Evolutionary conservation across 2,113 vertebrate genomes (phyloP).

Genomic region (Psophia crepitans): DNA sequence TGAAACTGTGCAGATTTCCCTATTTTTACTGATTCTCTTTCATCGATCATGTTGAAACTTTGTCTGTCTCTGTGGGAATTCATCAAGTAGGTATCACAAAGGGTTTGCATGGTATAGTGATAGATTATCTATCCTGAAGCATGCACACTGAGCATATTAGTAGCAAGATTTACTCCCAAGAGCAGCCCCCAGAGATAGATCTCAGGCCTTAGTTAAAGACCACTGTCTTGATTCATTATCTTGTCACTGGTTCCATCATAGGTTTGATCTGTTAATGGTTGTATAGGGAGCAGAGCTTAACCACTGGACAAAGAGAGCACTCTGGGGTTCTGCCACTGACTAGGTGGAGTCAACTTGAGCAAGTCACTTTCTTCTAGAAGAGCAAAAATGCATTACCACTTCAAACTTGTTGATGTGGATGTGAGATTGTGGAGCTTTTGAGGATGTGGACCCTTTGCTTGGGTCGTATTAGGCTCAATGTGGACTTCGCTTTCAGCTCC

Average conservation of each 20-base stretch:
- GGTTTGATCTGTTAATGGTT: background rate
- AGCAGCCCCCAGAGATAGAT: background rate
- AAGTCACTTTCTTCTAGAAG: background rate
- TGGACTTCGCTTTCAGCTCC: background rate
- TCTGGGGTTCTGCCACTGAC: background rate
- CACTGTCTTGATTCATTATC: background rate
- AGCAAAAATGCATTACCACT: background rate
- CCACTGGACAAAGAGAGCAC: accelerated
- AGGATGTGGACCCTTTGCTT: background rate
- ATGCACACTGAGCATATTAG: background rate
- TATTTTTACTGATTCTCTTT: background rate
- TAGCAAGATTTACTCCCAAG: background rate
- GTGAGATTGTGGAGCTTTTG: accelerated
- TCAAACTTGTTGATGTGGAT: background rate
- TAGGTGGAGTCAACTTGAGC: background rate
- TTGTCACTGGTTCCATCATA: background rate
- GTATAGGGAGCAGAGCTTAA: background rate
- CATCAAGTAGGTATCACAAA: background rate
- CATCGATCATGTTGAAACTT: background rate
- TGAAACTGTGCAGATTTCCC: background rate
- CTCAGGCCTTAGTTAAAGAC: background rate
- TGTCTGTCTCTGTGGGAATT: background rate
- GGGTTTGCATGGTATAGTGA: background rate
- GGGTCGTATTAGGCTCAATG: accelerated
- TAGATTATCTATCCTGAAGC: background rate